These are phyloP conservation scores for Metaphire vulgaris DNA, from an alignment of 1,140 invertebrate species.

Conservation along the genomic window DNA sequence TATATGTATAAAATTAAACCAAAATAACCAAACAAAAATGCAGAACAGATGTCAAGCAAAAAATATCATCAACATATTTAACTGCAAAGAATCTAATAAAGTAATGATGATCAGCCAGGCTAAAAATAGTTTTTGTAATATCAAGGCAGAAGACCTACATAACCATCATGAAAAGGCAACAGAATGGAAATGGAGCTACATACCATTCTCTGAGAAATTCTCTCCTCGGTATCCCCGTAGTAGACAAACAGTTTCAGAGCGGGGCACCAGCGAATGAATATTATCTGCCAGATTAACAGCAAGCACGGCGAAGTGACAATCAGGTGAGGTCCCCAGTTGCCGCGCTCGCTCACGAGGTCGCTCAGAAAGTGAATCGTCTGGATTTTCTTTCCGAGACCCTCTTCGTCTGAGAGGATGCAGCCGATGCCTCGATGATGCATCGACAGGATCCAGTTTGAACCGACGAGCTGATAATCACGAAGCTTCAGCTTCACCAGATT, in stretches of 20 bases:
- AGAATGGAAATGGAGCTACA: too few relatives aligned
- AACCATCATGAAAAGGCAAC: too few relatives aligned
- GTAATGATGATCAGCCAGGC: too few relatives aligned
- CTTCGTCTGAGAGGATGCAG: neutral
- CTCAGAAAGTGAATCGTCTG: neutral
- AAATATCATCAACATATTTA: too few relatives aligned
- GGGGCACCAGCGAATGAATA: neutral
- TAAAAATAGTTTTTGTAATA: too few relatives aligned
- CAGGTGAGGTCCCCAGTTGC: slow-evolving; percentile 1
- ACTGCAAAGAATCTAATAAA: too few relatives aligned
- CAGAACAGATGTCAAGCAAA: too few relatives aligned
- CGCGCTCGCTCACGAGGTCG: neutral
- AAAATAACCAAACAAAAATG: too few relatives aligned
- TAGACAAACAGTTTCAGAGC: neutral
- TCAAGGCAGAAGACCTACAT: too few relatives aligned
- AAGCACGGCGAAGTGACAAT: neutral
- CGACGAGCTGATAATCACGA: neutral
- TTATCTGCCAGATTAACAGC: neutral
- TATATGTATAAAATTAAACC: too few relatives aligned
- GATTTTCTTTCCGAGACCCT: neutral
- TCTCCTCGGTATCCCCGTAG: neutral
- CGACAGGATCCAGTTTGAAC: neutral
- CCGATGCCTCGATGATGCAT: neutral
- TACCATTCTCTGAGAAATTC: neutral
- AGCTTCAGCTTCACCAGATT: neutral